Conservation (phyloP, 2,888 invertebrate genomes). For the Cancer borealis region DNA sequence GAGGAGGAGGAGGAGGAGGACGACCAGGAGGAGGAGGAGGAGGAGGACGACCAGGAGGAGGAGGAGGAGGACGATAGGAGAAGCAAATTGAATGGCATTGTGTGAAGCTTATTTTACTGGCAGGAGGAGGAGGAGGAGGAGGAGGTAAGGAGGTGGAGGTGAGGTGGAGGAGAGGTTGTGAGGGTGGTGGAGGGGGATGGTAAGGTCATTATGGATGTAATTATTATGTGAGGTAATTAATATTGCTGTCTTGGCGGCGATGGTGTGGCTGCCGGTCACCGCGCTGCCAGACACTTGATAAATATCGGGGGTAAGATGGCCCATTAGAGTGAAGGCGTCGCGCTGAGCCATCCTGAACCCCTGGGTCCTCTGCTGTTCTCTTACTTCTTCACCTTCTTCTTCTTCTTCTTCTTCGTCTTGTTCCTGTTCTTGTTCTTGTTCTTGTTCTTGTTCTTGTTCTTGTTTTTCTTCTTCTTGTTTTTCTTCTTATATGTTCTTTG, state of each 20-base stretch:
- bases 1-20: slow-evolving; percentile 15
- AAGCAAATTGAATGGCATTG: slow-evolving; percentile 47
- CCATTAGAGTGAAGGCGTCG: background rate
- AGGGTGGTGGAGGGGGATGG: background rate
- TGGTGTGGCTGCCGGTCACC: slow-evolving; percentile 57
- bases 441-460: background rate
- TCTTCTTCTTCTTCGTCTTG: background rate
- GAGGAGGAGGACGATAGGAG: slow-evolving; percentile 18
- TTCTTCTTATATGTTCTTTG: background rate
- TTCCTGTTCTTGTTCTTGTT: background rate
- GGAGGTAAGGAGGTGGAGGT: background rate
- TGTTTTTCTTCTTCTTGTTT: background rate
- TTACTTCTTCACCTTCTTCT: background rate
- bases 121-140: background rate
- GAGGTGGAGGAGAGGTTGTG: background rate
- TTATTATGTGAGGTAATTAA: slow-evolving; percentile 61
- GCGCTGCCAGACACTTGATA: slow-evolving; percentile 11
- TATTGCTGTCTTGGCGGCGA: slow-evolving; percentile 57
- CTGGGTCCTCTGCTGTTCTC: background rate
- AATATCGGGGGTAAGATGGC: background rate
- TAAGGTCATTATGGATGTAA: slow-evolving; percentile 49
- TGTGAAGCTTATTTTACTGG: slow-evolving; percentile 44
- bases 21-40: background rate
- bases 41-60: slow-evolving; percentile 23
- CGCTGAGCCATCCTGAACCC: background rate